Evolutionary conservation across 1,140 invertebrate species (phyloP), one percentile per base, ranked within the genome.

Genomic region (Cyrtorhinus lividipennis): DNA sequence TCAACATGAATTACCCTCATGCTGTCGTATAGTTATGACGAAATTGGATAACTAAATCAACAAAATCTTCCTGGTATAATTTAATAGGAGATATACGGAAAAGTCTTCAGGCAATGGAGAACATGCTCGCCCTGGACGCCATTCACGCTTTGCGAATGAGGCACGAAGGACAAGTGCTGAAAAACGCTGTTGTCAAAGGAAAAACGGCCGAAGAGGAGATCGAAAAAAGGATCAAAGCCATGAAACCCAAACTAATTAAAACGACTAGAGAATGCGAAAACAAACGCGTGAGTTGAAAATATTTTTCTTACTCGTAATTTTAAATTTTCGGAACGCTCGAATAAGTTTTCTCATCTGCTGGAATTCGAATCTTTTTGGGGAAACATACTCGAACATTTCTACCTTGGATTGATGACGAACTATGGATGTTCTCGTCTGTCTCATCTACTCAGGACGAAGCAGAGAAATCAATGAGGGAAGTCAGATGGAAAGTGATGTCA

Each of bases 201-300:
- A 53, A 53, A 53, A 53, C 48, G 20, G 48, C 48, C 8, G 48
- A 53, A 53, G 48, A 53, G 20, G 48, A 53, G 20, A 53, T 53
- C 8, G 48, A 53, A 53, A 53, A 53, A 53, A 10, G 48, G 5
- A 53, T 53, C 48, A 53, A 53, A 20, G 20, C 12, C 8, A 53
- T 53, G 18, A 53, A 53, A 22, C 48, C 48, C 48, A 53, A 53
- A 22, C 20, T 53, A 5, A 53, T 20, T 5, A 53, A 53, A 22
- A 53, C 18, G 3, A 53, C 20, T 20, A 53, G 20, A 20, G 48
- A 53, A 20, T 53, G 48, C 48, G 48, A 53, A 22, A 53, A 3
- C 5, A 53, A 53, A 20, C 10, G 48, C 5, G 48, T 53, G 20
- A 53, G 48, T 53, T 10, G 8, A 53, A 5, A 53, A 12, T 53